Percentiles rank a stretch among this genome's conserved stretches.
Evolutionary conservation across 2,113 vertebrate genomes (phyloP).

Genomic region (Dicerorhinus sumatrensis): DNA sequence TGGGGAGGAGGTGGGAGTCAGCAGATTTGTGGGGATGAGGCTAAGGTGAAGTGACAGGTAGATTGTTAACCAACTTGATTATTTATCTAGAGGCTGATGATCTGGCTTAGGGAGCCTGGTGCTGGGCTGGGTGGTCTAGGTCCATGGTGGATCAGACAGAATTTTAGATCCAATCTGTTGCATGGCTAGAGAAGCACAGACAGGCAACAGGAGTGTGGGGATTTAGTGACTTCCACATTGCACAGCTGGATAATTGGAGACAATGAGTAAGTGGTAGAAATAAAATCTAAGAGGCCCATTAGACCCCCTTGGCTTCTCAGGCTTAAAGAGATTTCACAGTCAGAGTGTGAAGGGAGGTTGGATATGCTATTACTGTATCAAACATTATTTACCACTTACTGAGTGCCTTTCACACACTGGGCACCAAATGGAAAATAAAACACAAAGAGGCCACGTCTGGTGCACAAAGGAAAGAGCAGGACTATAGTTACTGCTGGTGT

Average conservation of each 20-base stretch:
- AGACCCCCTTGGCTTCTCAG: background rate
- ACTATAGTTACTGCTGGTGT: background rate
- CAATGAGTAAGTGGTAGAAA: slow-evolving; percentile 38
- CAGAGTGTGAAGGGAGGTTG: background rate
- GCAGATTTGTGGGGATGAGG: background rate
- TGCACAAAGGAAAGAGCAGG: background rate
- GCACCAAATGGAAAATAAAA: slow-evolving; percentile 13
- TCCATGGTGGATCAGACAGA: accelerated
- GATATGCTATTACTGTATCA: background rate
- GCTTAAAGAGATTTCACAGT: slow-evolving; percentile 32
- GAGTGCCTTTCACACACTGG: background rate
- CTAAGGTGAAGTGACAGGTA: background rate
- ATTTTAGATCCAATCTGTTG: background rate
- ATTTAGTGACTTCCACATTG: background rate
- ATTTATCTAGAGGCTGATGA: background rate
- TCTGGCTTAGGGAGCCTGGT: background rate
- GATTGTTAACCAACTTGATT: background rate
- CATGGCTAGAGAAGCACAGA: background rate
- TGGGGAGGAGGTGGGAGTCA: accelerated
- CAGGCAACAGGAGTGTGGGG: too few species aligned
- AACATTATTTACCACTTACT: background rate
- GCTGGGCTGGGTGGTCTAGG: background rate
- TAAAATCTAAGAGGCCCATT: slow-evolving; percentile 27
- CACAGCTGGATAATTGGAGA: background rate
- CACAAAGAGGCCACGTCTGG: background rate